A percentile compares a stretch with the other conserved stretches of the same genome.
These are phyloP conservation scores for Minunthozetes semirufus DNA, from an alignment of 2,888 invertebrate species.

Conservation along the genomic window DNA sequence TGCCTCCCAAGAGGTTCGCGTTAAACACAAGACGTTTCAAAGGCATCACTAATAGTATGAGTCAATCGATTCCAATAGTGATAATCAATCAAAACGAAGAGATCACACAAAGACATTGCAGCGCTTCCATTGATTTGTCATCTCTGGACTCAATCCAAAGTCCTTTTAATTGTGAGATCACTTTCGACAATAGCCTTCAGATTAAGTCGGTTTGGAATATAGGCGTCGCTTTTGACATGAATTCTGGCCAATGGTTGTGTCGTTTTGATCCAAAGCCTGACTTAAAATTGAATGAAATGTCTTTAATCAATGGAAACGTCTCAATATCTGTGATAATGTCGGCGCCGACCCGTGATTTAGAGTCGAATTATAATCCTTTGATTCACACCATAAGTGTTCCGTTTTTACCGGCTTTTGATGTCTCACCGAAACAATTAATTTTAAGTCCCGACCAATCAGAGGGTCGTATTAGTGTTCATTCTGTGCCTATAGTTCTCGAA, in stretches of 20 bases:
- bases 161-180: conserved; percentile 27
- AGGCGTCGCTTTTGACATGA: conserved; percentile 1
- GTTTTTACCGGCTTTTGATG: conserved; percentile 22
- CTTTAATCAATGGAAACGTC: conserved; percentile 21
- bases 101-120: neutral
- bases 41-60: conserved; percentile 13
- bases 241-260: conserved; percentile 22
- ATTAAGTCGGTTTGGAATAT: conserved; percentile 9
- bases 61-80: conserved; percentile 3
- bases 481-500: neutral
- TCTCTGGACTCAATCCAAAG: neutral
- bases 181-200: conserved; percentile 11
- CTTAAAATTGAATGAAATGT: neutral
- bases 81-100: neutral
- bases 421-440: conserved; percentile 15
- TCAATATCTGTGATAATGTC: conserved; percentile 12
- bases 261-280: neutral
- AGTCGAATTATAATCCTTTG: neutral
- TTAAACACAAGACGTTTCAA: neutral
- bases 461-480: conserved; percentile 16
- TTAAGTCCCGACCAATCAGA: conserved; percentile 17
- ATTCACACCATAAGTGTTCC: conserved; percentile 21
- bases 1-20: neutral
- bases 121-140: neutral
- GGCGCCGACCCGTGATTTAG: neutral